Conservation (phyloP, 1,140 invertebrate species). For the Atta cephalotes region DNA sequence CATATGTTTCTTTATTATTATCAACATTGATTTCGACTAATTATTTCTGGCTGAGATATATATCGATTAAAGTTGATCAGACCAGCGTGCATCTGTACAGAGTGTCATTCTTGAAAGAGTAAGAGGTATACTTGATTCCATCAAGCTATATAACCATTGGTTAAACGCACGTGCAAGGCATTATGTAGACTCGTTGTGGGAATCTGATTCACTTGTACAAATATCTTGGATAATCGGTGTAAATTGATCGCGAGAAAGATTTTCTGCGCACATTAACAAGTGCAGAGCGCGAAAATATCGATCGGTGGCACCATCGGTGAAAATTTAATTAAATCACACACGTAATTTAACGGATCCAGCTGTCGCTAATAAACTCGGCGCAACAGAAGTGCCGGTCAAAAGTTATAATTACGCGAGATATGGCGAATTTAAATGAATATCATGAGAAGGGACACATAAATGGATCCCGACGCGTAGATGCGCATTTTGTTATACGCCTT, state of each 20-base stretch:
- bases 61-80: conserved; percentile 45
- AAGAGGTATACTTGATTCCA: conserved; percentile 58
- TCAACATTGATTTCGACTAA: too few species aligned
- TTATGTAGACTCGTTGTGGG: conserved; percentile 59
- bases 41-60: background rate
- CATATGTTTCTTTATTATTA: too few species aligned
- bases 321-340: conserved; percentile 65
- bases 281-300: conserved; percentile 39
- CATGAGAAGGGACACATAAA: conserved; percentile 32
- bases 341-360: conserved; percentile 63
- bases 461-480: conserved; percentile 26
- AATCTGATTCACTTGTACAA: background rate
- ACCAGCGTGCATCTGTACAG: conserved; percentile 43
- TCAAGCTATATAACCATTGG: conserved; percentile 66
- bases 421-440: conserved; percentile 58
- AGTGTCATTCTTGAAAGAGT: conserved; percentile 59
- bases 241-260: conserved; percentile 41
- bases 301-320: conserved; percentile 21
- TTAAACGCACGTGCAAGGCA: conserved; percentile 66
- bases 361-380: conserved; percentile 60
- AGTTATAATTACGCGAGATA: conserved; percentile 63
- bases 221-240: conserved; percentile 17
- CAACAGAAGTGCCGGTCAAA: conserved; percentile 41
- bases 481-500: conserved; percentile 48
- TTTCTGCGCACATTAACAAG: conserved; percentile 17